Evolutionary conservation across 2,797 vertebrate genomes (phyloP).

Genomic region (Acrocephalus scirpaceus): DNA sequence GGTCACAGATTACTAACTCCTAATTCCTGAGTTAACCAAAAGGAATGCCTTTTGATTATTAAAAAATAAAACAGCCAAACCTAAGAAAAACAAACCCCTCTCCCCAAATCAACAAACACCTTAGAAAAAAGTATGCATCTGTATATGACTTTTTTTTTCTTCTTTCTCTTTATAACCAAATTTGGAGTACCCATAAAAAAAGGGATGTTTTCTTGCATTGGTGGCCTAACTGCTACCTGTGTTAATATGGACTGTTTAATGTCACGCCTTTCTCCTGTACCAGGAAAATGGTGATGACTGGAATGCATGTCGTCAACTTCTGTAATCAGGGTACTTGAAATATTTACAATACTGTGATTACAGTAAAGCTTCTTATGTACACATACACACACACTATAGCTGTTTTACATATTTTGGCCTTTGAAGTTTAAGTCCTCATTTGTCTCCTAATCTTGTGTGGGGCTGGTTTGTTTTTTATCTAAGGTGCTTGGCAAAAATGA

Average conservation of each 20-base stretch:
- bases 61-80: not conserved
- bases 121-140: not conserved
- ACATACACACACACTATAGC: not conserved
- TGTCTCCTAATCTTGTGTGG: not conserved
- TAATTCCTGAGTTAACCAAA: not conserved
- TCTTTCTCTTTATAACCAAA: not conserved
- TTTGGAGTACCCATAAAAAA: not conserved
- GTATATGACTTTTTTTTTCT: not conserved
- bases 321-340: slow-evolving; percentile 53
- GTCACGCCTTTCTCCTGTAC: not conserved
- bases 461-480: not conserved
- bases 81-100: not conserved
- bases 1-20: not conserved
- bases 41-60: not conserved
- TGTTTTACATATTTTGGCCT: not conserved
- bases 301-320: slow-evolving; percentile 34
- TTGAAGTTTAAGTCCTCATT: not conserved
- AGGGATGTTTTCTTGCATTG: not conserved
- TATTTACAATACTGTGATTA: slow-evolving; percentile 33
- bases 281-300: slow-evolving; percentile 30
- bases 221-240: not conserved
- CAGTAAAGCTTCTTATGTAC: not conserved
- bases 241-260: not conserved
- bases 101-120: not conserved
- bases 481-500: not conserved